Evolutionary conservation across 2,113 vertebrate species (phyloP).

Genomic region (Xiphophorus hellerii): DNA sequence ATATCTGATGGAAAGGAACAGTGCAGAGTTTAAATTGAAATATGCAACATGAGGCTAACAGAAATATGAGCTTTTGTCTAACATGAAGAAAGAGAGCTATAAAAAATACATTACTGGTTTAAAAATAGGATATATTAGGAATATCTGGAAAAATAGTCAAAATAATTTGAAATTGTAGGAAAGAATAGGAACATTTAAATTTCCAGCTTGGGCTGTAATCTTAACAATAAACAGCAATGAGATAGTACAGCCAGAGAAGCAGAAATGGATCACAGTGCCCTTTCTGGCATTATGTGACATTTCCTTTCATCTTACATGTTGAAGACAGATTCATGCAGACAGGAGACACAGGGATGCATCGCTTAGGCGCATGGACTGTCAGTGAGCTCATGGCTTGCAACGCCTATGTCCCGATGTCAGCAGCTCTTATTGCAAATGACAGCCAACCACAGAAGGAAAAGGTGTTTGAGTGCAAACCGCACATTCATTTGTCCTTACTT

Average conservation of each 20-base stretch:
- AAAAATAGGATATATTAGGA: background rate
- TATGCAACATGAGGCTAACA: background rate
- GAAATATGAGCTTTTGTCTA: background rate
- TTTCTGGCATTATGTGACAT: constrained; percentile 37
- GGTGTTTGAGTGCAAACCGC: constrained; percentile 8
- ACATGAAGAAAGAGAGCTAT: background rate
- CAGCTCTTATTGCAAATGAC: constrained; percentile 36
- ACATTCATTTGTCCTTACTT: background rate
- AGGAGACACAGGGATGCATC: constrained; percentile 30
- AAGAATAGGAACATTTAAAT: background rate
- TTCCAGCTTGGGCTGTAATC: background rate
- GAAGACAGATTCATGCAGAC: constrained; percentile 36
- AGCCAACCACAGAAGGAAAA: constrained; percentile 22
- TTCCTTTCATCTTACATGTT: constrained; percentile 36
- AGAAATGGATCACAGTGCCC: constrained; percentile 24
- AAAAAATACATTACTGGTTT: background rate
- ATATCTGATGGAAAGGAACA: background rate
- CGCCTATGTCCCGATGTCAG: constrained; percentile 24
- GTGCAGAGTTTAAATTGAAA: background rate
- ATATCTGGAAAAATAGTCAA: background rate
- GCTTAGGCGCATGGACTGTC: constrained; percentile 26
- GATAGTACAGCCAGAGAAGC: constrained; percentile 1
- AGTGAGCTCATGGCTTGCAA: constrained; percentile 48
- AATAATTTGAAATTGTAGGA: background rate
- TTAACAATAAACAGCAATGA: background rate